These are phyloP conservation scores for Holothuria scabra DNA, from an alignment of 53 echinoderm and acorn worm species.

Conservation along the genomic window DNA sequence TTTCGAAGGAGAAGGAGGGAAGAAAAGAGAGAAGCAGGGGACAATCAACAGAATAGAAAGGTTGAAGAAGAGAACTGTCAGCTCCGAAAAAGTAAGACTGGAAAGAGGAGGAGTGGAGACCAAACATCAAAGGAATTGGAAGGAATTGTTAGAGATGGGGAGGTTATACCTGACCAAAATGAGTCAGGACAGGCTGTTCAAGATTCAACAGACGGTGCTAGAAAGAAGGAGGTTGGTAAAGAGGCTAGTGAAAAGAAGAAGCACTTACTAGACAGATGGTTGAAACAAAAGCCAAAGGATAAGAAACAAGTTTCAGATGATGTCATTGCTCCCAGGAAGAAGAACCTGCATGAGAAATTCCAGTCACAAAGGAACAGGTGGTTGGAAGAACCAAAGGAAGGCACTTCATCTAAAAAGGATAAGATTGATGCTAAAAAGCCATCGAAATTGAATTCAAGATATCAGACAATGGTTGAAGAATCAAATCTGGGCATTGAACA, in stretches of 20 bases:
- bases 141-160: no score
- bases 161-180: no score
- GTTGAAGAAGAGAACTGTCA: no score
- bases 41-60: not conserved
- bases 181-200: slow-evolving; percentile 12
- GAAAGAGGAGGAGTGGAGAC: no score
- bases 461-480: slow-evolving; percentile 28
- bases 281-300: slow-evolving; percentile 33
- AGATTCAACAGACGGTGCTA: slow-evolving; percentile 37
- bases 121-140: no score
- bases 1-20: not conserved
- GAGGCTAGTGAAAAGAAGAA: slow-evolving; percentile 47
- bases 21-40: not conserved
- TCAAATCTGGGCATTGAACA: slow-evolving; percentile 1
- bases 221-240: slow-evolving; percentile 22
- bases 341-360: slow-evolving; percentile 11
- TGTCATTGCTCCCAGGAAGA: not conserved
- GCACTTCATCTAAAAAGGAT: not conserved
- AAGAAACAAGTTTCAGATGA: not conserved
- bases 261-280: slow-evolving; percentile 35
- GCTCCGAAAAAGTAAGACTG: no score
- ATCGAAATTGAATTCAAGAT: slow-evolving; percentile 31
- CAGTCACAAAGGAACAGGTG: slow-evolving; percentile 5
- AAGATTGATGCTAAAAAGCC: slow-evolving; percentile 11
- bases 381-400: slow-evolving; percentile 38